Base-by-base conservation (phyloP, 2,797 vertebrate genomes). In the Cuculus canorus region DNA sequence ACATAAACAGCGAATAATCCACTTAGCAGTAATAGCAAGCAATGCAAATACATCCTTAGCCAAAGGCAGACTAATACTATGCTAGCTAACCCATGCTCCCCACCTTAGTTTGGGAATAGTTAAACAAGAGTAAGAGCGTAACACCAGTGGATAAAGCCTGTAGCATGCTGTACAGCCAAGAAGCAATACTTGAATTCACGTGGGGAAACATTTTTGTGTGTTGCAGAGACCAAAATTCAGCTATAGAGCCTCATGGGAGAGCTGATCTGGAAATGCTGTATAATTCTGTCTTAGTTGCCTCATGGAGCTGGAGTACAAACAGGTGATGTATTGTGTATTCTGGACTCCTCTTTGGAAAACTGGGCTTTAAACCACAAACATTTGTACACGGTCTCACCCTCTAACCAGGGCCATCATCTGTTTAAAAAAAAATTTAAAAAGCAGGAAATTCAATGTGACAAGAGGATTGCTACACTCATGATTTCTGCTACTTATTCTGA, bases 341-440 rank as follows among this genome's bases (percentile, higher is more conserved):
- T 97, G 96, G 96, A 96, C 92, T 93, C 88, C 88, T 73, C 90
- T 77, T 84, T 90, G 96, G 96, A 97, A 97, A 96, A 93, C 95
- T 82, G 91, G 92, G 73, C 94, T 96, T 82, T 77, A 86, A 96
- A 96, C 94, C 96, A 92, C 95, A 95, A 96, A 95, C 77, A 90
- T 86, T 95, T 93, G 89, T 91, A 95, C 95, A 96, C 90, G 92
- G 92, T 73, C 92, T 96, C 91, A 93, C 73, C 83, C 95, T 90
- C 88, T 94, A 88, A 94, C 28, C 80, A 93, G 70, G 71, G 64
- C 91, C 88, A 96, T 91, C 92, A 91, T 88, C 86, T 86, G 66
- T 45, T 76, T 70, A 10, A 48, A 82, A 76, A 64, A 64, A 91
- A 45, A 92, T 45, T 39, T 10, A 39, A 86, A 69, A 57, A 65